A percentile compares a stretch with the other conserved stretches of the same genome.
These are phyloP conservation scores for Poecilia latipinna DNA, from an alignment of 2,113 vertebrate genomes.

Conservation along the genomic window DNA sequence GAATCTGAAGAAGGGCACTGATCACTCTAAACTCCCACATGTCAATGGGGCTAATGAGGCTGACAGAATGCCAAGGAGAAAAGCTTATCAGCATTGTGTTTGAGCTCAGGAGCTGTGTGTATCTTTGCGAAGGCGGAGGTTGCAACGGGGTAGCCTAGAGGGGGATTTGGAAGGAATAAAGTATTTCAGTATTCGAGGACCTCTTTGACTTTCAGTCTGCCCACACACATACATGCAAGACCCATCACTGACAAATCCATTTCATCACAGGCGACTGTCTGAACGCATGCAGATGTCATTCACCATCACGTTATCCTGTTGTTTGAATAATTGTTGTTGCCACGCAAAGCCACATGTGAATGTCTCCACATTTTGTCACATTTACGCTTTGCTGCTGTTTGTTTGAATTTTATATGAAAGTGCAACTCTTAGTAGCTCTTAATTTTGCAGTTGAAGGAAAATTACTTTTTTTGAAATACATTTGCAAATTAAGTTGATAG, in stretches of 20 bases:
- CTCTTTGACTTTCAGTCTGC: constrained; percentile 51
- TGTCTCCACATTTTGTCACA: too few species aligned
- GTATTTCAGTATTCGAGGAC: constrained; percentile 48
- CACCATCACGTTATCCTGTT: not conserved
- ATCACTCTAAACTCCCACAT: constrained; percentile 55
- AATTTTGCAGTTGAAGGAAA: not conserved
- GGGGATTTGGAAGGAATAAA: constrained; percentile 53
- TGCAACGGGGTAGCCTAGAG: constrained; percentile 55
- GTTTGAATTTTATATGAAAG: not conserved
- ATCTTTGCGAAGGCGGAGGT: constrained; percentile 41
- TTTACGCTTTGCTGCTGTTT: not conserved
- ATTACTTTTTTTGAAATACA: not conserved
- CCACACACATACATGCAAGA: constrained; percentile 38
- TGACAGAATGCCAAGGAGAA: constrained; percentile 56
- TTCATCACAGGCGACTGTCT: constrained; percentile 34
- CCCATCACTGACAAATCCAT: constrained; percentile 19
- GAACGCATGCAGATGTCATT: constrained; percentile 21
- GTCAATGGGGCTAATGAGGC: constrained; percentile 64
- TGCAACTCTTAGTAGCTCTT: not conserved
- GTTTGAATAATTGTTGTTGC: constrained; percentile 9
- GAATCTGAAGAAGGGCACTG: constrained; percentile 32
- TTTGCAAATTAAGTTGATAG: not conserved
- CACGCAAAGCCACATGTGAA: not conserved
- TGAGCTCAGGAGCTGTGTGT: constrained; percentile 14
- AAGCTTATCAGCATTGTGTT: constrained; percentile 15